Percentiles rank a stretch among this genome's conserved stretches.
Evolutionary conservation across 2,888 invertebrate genomes (phyloP).

Genomic region (Lordiphosa andalusiaca): DNA sequence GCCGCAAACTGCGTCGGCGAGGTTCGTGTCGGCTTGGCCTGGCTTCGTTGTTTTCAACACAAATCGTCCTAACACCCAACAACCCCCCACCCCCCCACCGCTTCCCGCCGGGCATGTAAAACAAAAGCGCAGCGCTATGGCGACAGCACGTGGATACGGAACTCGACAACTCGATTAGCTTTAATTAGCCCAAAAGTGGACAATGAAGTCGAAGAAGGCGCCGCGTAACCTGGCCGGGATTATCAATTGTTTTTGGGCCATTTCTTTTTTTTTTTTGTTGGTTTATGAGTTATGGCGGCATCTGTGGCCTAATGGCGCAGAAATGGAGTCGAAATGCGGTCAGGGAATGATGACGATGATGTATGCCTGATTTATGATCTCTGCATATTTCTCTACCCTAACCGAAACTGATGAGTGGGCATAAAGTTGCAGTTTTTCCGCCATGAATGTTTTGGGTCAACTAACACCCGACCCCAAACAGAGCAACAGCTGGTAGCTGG

Average conservation of each 20-base stretch:
- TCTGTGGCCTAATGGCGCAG: constrained; percentile 45
- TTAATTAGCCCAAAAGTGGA: constrained; percentile 51
- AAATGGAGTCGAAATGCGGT: constrained; percentile 44
- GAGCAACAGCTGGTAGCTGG: constrained; percentile 23
- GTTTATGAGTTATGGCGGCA: constrained; percentile 30
- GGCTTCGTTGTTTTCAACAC: constrained; percentile 47
- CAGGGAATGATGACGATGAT: constrained; percentile 1
- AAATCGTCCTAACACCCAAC: no score
- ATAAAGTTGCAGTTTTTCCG: not conserved
- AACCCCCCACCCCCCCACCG: not conserved
- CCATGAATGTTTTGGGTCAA: not conserved
- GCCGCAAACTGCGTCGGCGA: constrained; percentile 45
- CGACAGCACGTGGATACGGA: not conserved
- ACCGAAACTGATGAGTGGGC: constrained; percentile 14
- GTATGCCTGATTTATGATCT: constrained; percentile 40
- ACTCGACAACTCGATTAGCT: constrained; percentile 53
- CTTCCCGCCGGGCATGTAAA: not conserved
- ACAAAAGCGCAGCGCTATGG: constrained; percentile 33
- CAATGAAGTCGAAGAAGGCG: constrained; percentile 17
- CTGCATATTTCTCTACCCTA: not conserved
- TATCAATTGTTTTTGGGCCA: constrained; percentile 11
- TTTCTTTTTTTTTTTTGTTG: constrained; percentile 32
- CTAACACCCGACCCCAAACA: not conserved
- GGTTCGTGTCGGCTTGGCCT: constrained; percentile 21
- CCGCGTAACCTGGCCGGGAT: constrained; percentile 13